Percentiles rank a stretch among this genome's conserved stretches.
Conservation (phyloP, 2,888 invertebrate species). For the Lysandra bellargus region DNA sequence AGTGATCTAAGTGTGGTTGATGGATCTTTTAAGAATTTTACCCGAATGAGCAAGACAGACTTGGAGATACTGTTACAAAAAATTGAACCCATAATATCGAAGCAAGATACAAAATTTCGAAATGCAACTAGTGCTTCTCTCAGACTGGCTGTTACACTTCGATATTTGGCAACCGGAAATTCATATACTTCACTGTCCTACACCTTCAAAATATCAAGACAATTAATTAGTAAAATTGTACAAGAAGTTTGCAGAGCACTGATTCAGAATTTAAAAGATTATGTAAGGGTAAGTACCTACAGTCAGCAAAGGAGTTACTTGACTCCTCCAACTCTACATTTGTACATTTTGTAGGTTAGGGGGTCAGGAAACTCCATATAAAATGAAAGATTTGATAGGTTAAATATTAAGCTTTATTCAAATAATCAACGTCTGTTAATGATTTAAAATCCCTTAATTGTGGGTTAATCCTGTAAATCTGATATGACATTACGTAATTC, state of each 20-base stretch:
- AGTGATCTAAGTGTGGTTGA: constrained; percentile 36
- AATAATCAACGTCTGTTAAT: constrained; percentile 33
- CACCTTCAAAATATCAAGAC: constrained; percentile 34
- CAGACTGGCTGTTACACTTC: constrained; percentile 33
- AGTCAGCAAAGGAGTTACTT: too few species aligned
- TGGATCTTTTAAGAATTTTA: constrained; percentile 35
- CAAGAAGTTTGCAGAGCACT: constrained; percentile 34
- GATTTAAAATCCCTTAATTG: constrained; percentile 29
- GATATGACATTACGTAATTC: constrained; percentile 26
- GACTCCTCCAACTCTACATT: too few species aligned
- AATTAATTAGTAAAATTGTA: constrained; percentile 30
- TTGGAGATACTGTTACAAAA: constrained; percentile 32
- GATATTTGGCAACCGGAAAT: constrained; percentile 34
- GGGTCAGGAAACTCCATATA: constrained; percentile 23
- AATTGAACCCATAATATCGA: constrained; percentile 28
- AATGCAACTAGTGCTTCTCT: constrained; percentile 30
- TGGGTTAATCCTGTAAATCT: constrained; percentile 28
- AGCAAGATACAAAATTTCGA: constrained; percentile 30
- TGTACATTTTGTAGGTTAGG: too few species aligned
- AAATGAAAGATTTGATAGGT: constrained; percentile 36
- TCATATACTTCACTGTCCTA: constrained; percentile 34
- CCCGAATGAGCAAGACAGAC: constrained; percentile 32
- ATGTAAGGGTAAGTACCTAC: constrained; percentile 23
- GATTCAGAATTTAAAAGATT: constrained; percentile 35
- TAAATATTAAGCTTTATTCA: constrained; percentile 35